These are phyloP conservation scores for Mythimna albipuncta DNA, from an alignment of 2,888 invertebrate species.

Conservation along the genomic window DNA sequence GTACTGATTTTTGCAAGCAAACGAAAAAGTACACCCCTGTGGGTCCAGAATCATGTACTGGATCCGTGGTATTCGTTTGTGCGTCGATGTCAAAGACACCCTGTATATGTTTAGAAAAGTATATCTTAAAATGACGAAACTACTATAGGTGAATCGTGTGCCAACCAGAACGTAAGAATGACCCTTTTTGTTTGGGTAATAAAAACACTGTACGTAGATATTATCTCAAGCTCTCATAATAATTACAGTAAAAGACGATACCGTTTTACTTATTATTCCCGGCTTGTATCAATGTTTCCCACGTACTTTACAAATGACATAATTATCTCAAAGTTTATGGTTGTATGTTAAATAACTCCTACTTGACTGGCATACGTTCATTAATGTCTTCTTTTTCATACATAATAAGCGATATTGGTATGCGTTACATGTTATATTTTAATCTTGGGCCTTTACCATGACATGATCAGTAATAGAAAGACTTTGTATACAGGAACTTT, in stretches of 20 bases:
- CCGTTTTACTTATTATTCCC: neutral
- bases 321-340: conserved; percentile 38
- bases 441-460: conserved; percentile 21
- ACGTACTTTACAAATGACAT: conserved; percentile 41
- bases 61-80: too few species aligned
- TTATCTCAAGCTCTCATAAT: neutral
- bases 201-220: too few species aligned
- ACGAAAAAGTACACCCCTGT: too few species aligned
- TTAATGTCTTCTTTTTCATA: conserved; percentile 10
- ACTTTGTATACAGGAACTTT: neutral
- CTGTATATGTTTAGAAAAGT: too few species aligned
- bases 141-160: too few species aligned
- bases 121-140: too few species aligned
- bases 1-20: too few species aligned
- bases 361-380: conserved; percentile 31
- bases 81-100: too few species aligned
- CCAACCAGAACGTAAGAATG: too few species aligned
- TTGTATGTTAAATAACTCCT: conserved; percentile 27
- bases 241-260: neutral
- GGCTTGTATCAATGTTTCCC: neutral
- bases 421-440: neutral
- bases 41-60: too few species aligned
- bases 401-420: conserved; percentile 30
- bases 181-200: too few species aligned
- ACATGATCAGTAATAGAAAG: neutral